Evolutionary conservation across 2,113 vertebrate genomes (phyloP).

Genomic region (Motacilla tschutschensis): DNA sequence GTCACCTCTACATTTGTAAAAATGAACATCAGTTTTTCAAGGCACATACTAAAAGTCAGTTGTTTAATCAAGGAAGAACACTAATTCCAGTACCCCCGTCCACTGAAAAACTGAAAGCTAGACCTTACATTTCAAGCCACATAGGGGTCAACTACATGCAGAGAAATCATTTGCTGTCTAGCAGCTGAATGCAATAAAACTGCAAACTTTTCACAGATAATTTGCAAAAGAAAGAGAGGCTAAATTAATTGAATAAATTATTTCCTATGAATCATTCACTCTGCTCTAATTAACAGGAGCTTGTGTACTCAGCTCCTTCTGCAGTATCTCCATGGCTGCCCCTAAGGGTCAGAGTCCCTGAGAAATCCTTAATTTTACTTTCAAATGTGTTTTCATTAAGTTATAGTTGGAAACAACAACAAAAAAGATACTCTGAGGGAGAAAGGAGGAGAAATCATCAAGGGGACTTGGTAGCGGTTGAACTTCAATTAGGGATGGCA

Average conservation of each 20-base stretch:
- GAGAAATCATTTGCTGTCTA: neutral
- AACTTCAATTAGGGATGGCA: neutral
- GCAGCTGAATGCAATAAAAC: constrained; percentile 27
- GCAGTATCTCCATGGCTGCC: constrained; percentile 42
- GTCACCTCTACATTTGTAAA: constrained; percentile 18
- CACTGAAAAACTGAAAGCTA: neutral
- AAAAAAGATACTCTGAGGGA: neutral
- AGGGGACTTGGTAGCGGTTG: neutral
- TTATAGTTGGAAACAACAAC: constrained; percentile 37
- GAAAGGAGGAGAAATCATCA: constrained; percentile 12
- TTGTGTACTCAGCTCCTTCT: constrained; percentile 43
- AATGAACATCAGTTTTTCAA: neutral
- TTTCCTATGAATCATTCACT: constrained; percentile 55
- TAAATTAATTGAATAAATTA: constrained; percentile 68
- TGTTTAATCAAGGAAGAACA: neutral
- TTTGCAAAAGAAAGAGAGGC: constrained; percentile 42
- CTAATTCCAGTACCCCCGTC: neutral
- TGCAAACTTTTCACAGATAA: constrained; percentile 38
- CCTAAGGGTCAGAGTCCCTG: constrained; percentile 51
- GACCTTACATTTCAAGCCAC: neutral
- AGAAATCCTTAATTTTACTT: constrained; percentile 61
- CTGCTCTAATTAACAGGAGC: constrained; percentile 58
- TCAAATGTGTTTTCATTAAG: constrained; percentile 61
- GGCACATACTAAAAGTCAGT: neutral
- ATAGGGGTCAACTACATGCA: neutral